Base-by-base conservation (phyloP, 2,888 invertebrate species). In the Mamestra brassicae region DNA sequence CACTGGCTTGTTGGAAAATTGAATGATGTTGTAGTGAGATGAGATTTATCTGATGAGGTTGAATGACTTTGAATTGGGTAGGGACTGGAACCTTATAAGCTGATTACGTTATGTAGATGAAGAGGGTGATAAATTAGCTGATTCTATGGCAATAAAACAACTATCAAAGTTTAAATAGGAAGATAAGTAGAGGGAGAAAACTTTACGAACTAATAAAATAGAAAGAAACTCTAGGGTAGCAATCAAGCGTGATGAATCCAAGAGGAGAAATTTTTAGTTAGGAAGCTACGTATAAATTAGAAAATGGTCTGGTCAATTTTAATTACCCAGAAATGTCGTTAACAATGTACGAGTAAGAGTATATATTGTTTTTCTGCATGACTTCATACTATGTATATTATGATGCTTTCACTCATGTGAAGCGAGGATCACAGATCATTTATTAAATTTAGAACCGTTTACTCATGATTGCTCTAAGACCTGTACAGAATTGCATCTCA, bases 1-100 rank as follows among this genome's bases (percentile, higher is more conserved):
- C 74, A 79, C 68, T 80, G 76, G 45, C 52, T 78, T 80, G 71
- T 50, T 77, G 7, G 77, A 78, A 76, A 80, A 76, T 81, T 73
- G 50, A 57, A 73, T 54, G 11, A 60, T 34, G 17, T 11, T 58
- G 52, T 26, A 34, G n/a, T 38, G 3, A 15, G 6, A 61, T 58
- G 17, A 36, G 17, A 3, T 36, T 26, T 13, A 15, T 52, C 17
- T 17, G 52, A 57, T 45, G 26, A 36, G 26, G 13, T 50, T 42
- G 17, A 42, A 34, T 38, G 3, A 2, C 34, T 17, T 67, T 36
- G 15, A 26, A 57, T 13, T 34, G 34, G 34, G 6, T 13, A 11
- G 13, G 34, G 13, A 13, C 34, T 57, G 7, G 52, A 52, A 17
- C 6, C 0, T 17, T 52, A 26, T 26, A 26, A 26, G 26, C 26